Percentiles rank a stretch among this genome's conserved stretches.
Evolutionary conservation across 23 tunicate genomes (phyloP).

Genomic region (Aplidium turbinatum): DNA sequence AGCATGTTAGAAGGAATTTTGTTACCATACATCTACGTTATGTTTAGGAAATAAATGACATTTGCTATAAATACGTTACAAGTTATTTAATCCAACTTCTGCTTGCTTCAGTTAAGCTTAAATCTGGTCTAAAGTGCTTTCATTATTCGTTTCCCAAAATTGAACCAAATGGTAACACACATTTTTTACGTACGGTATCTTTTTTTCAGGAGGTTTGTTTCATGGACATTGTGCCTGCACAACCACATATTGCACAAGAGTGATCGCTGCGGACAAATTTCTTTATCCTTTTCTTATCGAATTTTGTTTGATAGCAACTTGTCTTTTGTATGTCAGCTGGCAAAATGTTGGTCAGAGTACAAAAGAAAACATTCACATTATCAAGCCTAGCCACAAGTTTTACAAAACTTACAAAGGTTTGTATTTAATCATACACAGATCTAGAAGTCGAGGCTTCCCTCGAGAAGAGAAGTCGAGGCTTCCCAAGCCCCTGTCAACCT

Average conservation of each 20-base stretch:
- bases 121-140: not conserved
- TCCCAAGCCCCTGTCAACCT: no score
- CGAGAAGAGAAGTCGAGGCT: no score
- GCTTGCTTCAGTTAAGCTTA: not conserved
- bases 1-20: no score
- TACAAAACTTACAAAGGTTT: slow-evolving; percentile 74
- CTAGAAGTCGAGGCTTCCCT: no score
- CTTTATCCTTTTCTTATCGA: slow-evolving; percentile 83
- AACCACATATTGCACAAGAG: slow-evolving; percentile 50
- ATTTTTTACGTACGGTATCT: slow-evolving; percentile 4
- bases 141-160: not conserved
- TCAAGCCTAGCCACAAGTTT: slow-evolving; percentile 73
- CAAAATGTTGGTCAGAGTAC: slow-evolving; percentile 59
- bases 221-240: slow-evolving; percentile 53
- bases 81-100: no score
- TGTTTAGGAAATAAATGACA: no score
- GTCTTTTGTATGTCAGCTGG: slow-evolving; percentile 72
- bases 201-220: slow-evolving; percentile 9
- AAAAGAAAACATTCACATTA: slow-evolving; percentile 27
- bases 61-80: no score
- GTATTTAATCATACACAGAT: no score
- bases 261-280: slow-evolving; percentile 55
- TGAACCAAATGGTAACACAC: not conserved
- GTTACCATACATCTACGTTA: no score
- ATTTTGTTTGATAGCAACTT: slow-evolving; percentile 70